Percentiles rank a stretch among this genome's conserved stretches.
These are phyloP conservation scores for Heliconius aoede DNA, from an alignment of 2,888 invertebrate species.

Conservation along the genomic window DNA sequence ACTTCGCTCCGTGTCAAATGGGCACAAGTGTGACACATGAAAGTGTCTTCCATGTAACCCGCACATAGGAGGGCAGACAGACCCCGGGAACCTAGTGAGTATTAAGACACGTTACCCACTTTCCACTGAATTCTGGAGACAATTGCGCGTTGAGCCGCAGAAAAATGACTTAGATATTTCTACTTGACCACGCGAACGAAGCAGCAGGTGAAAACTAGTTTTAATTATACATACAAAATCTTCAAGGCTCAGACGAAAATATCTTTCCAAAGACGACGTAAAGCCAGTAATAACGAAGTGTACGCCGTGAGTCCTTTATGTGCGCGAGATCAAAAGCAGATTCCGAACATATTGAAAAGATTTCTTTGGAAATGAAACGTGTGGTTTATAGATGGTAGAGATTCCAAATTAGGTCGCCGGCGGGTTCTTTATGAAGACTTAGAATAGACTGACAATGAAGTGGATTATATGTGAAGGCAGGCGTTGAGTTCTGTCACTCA, in stretches of 20 bases:
- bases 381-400: conserved; percentile 26
- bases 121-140: no score
- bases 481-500: no score
- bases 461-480: background rate
- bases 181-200: background rate
- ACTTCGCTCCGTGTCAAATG: no score
- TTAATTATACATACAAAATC: conserved; percentile 16
- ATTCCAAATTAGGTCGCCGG: conserved; percentile 24
- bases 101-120: no score
- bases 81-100: no score
- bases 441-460: background rate
- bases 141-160: no score
- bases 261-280: conserved; percentile 28
- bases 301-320: conserved; percentile 31
- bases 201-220: background rate
- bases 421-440: background rate
- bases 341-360: conserved; percentile 34
- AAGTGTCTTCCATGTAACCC: no score
- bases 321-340: conserved; percentile 35
- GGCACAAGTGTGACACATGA: no score
- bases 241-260: conserved; percentile 31
- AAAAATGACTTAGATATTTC: background rate
- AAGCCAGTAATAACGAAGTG: conserved; percentile 37
- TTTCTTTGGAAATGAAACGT: conserved; percentile 35
- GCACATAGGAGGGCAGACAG: no score